Conservation (phyloP, 2,888 invertebrate species). For the Gymnosoma rotundatum region DNA sequence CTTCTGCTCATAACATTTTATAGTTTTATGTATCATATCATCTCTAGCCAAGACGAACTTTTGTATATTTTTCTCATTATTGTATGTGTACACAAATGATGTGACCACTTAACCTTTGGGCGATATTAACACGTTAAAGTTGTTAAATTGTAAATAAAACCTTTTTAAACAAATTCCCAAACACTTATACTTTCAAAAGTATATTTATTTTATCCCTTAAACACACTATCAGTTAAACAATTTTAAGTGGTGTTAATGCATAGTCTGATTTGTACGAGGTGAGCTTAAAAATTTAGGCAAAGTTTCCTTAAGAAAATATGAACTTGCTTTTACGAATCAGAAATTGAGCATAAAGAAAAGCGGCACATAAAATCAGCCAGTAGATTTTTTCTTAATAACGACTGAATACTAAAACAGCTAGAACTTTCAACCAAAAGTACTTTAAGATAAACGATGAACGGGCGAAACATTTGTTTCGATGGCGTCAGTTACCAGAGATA, state of each 20-base stretch:
- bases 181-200: neutral
- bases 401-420: too few relatives aligned
- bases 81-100: neutral
- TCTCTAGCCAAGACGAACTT: neutral
- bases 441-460: too few relatives aligned
- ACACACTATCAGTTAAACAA: constrained; percentile 21
- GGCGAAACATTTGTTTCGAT: too few relatives aligned
- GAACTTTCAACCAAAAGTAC: too few relatives aligned
- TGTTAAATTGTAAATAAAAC: constrained; percentile 64
- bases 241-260: constrained; percentile 9
- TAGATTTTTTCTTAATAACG: too few relatives aligned
- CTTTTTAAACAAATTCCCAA: constrained; percentile 56
- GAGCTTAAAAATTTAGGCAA: neutral
- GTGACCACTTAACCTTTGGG: constrained; percentile 46
- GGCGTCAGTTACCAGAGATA: too few relatives aligned
- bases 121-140: constrained; percentile 62
- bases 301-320: too few relatives aligned
- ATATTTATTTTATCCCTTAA: constrained; percentile 31
- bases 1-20: constrained; percentile 30
- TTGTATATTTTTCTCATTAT: neutral
- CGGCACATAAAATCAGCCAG: too few relatives aligned
- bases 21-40: neutral
- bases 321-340: too few relatives aligned
- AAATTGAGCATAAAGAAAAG: too few relatives aligned
- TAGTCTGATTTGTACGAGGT: neutral